These are phyloP conservation scores for Ciconia boyciana DNA, from an alignment of 2,113 vertebrate species.

Conservation along the genomic window DNA sequence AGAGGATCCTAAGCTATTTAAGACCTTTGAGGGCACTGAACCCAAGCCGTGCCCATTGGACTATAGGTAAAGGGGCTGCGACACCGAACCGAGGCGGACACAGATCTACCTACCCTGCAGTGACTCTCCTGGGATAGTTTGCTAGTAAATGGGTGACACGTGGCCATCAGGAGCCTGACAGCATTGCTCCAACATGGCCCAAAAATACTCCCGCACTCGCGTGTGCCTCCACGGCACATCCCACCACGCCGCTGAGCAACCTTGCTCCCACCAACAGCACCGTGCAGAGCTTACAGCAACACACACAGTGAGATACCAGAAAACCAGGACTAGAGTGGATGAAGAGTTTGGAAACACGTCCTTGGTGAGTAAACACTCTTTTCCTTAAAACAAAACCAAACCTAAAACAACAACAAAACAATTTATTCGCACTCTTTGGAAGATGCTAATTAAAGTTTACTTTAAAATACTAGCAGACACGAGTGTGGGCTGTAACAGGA, in stretches of 20 bases:
- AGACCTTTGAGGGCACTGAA: background rate
- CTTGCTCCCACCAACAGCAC: background rate
- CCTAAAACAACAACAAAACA: conserved; percentile 58
- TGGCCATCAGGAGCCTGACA: background rate
- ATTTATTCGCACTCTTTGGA: conserved; percentile 34
- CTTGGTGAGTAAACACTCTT: conserved; percentile 20
- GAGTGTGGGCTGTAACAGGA: conserved; percentile 65
- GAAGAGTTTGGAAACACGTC: conserved; percentile 42
- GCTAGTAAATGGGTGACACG: background rate
- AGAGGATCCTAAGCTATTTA: background rate
- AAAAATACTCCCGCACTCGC: background rate
- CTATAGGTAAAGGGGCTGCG: background rate
- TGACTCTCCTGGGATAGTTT: background rate
- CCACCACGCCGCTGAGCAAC: background rate
- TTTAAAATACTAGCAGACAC: conserved; percentile 63
- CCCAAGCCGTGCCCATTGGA: background rate
- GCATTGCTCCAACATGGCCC: background rate
- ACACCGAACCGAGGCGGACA: background rate
- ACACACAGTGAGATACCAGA: background rate
- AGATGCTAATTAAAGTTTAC: conserved; percentile 60
- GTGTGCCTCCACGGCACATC: rapidly evolving
- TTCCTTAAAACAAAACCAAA: conserved; percentile 40
- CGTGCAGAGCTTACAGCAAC: rapidly evolving
- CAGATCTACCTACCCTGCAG: background rate
- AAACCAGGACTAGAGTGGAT: background rate